Evolutionary conservation across 2,888 invertebrate species (phyloP), one percentile per base, ranked within the genome.

Genomic region (Mesorhabditis belari): DNA sequence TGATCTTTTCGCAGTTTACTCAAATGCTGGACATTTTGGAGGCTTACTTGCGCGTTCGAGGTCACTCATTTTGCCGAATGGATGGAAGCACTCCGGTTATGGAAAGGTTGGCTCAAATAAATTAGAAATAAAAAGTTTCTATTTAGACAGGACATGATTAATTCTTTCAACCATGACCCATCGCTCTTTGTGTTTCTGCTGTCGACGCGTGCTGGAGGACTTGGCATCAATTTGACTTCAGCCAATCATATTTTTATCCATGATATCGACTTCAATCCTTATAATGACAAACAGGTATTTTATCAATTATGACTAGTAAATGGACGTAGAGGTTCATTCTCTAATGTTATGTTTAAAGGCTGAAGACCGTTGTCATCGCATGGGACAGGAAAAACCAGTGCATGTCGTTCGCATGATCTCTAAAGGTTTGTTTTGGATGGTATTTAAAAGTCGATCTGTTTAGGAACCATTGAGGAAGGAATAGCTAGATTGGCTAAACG

Each of bases 201-300:
- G 5, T 75, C 75, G 4, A 77, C 77, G 19, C 70, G 87, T 81
- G 95, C 95, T 2, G 95, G 95, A 29, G 96, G 95, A n/a, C 85
- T 93, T 57, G 93, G 93, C 60, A 92, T 93, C 79, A 93, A 93
- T 85, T 86, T 93, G 68, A 92, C 92, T 0, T 88, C 91, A 0
- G 95, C 96, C 0, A 93, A 95, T 84, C 90, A 90, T 12, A 95
- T 95, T 71, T 89, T 93, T 75, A 89, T 96, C 69, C 94, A 96
- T 82, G 96, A 96, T 81, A 91, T 95, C 57, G 96, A 96, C 85
- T 94, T 92, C 82, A 96, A 96, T 85, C 95, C 95, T 0, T 94
- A 95, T 83, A 95, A 95, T 82, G 95, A 96, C 82, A 94, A 93
- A 70, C 86, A 94, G 83, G 95, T 95, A 0, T 55, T 54, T 54